Base-by-base conservation (phyloP, 2,797 vertebrate genomes). In the Denticeps clupeoides region DNA sequence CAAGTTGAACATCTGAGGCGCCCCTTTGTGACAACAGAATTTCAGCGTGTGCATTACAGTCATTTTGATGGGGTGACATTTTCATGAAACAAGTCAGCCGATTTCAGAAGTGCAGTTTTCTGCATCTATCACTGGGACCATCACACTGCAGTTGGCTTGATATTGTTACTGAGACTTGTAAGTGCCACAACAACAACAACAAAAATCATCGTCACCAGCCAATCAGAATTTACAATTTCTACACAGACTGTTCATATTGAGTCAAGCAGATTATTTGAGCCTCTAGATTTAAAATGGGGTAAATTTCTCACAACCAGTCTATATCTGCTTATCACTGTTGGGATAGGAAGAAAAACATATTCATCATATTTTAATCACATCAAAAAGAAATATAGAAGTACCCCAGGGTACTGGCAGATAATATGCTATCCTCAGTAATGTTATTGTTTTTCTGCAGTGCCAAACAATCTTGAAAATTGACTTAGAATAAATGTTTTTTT, bases 401-500 rank as follows among this genome's bases (percentile, higher is more conserved):
- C 62, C 62, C 55, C 58, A 49, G 58, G 62, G 62, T 64, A 54
- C 56, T 64, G 62, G 62, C 62, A 60, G 62, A 55, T n/a, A 58
- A 49, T 55, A 55, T 28, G 55, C 58, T 60, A 48, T 60, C 23
- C 51, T 58, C 55, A 45, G 47, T 64, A 62, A 58, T 64, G 55
- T 64, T 64, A 64, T 64, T 64, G 62, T 64, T 64, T n/a, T 64
- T 49, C 62, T 60, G 58, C 51, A 53, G 62, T 64, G 58, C 58
- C 59, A 64, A 64, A 64, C 62, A 64, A 64, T 64, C 58, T 60
- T 45, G 53, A 54, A 55, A 60, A 64, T 64, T 64, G 62, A 64
- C 62, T 64, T 64, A 64, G 62, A 64, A 64, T 64, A 64, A 64
- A 64, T 64, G 58, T 64, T 64, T 64, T 64, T 64, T 64, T 60